phyloP scores from a whole-genome alignment of 1,140 invertebrate genomes.

The Eurosta solidaginis region DNA sequence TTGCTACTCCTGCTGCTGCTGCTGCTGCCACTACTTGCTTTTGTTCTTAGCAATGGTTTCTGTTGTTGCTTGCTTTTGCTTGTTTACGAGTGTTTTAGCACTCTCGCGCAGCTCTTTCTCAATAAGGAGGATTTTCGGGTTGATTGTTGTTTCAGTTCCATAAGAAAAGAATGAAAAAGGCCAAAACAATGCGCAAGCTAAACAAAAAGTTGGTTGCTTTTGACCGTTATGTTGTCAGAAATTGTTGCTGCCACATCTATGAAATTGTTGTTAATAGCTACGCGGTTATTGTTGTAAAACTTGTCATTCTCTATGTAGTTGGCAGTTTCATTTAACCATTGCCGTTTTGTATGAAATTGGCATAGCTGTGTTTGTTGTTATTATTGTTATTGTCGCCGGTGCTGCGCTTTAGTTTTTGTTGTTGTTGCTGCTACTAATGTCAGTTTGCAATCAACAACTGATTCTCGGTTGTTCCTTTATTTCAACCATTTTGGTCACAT shows the following conservation, averaged over 20 bases:
- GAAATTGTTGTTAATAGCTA: neutral
- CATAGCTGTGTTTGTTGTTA: neutral
- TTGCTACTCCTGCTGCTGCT: neutral
- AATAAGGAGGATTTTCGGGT: constrained; percentile 1
- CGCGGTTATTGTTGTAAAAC: neutral
- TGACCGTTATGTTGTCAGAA: constrained; percentile 20
- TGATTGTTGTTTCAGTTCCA: constrained; percentile 7
- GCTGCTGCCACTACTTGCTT: no score
- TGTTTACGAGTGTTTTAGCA: constrained; percentile 25
- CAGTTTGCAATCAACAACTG: neutral
- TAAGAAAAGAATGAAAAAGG: neutral
- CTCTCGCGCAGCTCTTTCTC: neutral
- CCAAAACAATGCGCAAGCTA: no score
- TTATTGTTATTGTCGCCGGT: no score
- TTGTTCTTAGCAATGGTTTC: neutral
- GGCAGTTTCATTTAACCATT: constrained; percentile 24
- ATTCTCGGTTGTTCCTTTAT: neutral
- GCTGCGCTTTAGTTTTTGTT: neutral
- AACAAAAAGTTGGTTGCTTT: neutral
- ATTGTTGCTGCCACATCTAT: neutral
- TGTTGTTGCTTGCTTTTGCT: neutral
- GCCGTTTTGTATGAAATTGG: no score
- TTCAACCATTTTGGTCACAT: neutral
- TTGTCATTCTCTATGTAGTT: neutral
- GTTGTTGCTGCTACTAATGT: neutral